Evolutionary conservation across 2,113 vertebrate species (phyloP), one percentile per base, ranked within the genome.

Genomic region (Sebastes fasciatus): DNA sequence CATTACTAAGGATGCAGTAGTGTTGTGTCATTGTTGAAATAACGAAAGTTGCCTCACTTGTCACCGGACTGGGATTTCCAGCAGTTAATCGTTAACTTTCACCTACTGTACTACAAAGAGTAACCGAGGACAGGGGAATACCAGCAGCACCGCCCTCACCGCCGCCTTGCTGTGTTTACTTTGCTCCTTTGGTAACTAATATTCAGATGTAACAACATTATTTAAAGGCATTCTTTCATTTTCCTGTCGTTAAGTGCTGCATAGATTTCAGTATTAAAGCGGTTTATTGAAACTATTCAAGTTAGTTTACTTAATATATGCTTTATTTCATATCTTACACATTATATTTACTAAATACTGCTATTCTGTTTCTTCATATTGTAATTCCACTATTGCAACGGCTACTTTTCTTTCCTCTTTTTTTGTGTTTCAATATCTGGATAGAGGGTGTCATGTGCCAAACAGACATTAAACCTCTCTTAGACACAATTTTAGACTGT

Each of bases 61-160:
- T 76, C 14, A 48, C 17, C n/a, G 14, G 8, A 51, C 72, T 3
- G 68, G 68, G 6, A 62, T 45, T 79, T 70, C 48, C 79, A 12
- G 21, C 8, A 2, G 62, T 77, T 43, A 5, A 26, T 3, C 45
- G n/a, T 76, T 23, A 65, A 62, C 79, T 73, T 42, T 63, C 21
- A 52, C 5, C 2, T 34, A 34, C 34, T 34, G 34, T 2, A n/a
- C 6, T 45, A 49, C 23, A 58, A 23, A 6, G 48, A 13, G 2
- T 6, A 5, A 10, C 11, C 0, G 2, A 60, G 19, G 17, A 0
- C 2, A 3, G 61, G 49, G 78, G 19, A 82, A 64, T 23, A 2
- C 49, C 61, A 0, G 54, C 49, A 11, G 19, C 84, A 65, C 74
- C 74, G 4, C 54, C 79, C 62, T 43, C 19, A 5, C 7, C 19